These are phyloP conservation scores for Sebastes dallii DNA, from an alignment of 2,797 vertebrate species.

Conservation along the genomic window DNA sequence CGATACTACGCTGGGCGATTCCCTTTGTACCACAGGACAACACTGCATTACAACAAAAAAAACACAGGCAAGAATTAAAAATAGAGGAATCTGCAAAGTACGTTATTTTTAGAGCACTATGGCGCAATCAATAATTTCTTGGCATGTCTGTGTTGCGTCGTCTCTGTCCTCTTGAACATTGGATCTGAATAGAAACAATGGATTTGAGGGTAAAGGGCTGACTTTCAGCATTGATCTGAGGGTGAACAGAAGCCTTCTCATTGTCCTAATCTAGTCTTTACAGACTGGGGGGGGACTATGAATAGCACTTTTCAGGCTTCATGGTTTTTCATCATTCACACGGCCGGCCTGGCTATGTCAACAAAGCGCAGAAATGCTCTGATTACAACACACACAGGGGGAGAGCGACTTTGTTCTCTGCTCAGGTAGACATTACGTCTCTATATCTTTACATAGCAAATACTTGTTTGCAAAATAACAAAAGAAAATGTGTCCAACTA, in stretches of 20 bases:
- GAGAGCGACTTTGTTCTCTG: too few species aligned
- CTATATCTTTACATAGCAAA: too few species aligned
- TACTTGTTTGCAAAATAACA: background rate
- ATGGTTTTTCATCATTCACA: too few species aligned
- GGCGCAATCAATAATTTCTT: background rate
- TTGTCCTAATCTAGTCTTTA: background rate
- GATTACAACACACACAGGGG: too few species aligned
- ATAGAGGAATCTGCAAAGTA: background rate
- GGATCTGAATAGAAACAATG: background rate
- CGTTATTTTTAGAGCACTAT: background rate
- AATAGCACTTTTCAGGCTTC: too few species aligned
- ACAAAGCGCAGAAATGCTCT: too few species aligned
- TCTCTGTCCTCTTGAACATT: background rate
- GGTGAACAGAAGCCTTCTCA: background rate
- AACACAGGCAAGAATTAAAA: background rate
- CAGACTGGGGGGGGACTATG: background rate
- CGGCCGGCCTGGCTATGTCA: too few species aligned
- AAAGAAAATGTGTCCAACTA: background rate
- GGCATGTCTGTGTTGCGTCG: background rate
- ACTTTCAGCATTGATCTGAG: background rate
- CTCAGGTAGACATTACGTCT: too few species aligned
- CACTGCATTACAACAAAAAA: slow-evolving; percentile 77
- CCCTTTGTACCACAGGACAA: slow-evolving; percentile 90
- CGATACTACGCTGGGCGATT: slow-evolving; percentile 86
- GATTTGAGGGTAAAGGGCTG: background rate